Base-by-base conservation (phyloP, 2,888 invertebrate species). In the Drosophila subsilvestris region DNA sequence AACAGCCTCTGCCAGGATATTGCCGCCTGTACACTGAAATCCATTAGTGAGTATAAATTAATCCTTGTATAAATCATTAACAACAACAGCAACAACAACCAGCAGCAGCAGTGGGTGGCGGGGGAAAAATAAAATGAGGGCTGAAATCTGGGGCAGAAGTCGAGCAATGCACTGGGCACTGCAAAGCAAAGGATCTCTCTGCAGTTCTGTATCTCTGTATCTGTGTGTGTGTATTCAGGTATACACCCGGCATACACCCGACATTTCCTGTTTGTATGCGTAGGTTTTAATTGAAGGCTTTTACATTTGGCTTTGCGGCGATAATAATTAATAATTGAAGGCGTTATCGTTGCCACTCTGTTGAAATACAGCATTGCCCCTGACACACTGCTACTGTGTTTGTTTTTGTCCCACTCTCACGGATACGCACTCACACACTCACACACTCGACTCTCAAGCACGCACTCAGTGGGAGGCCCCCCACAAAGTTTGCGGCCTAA, bases 31-130 rank as follows among this genome's bases (percentile, higher is more conserved):
- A 37, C 37, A 73, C 63, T 57, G 80, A 78, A 84, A 86, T 86
- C 86, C 83, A 84, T 84, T 84, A 80, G 83, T 84, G 86, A 88
- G 86, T 88, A 84, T 83, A 76, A 88, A 86, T 88, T 83, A 80
- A 83, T 76, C 80, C 86, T 69, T 86, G 80, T 78, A 80, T 78
- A 71, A 86, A 78, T 83, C 83, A 88, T 82, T 80, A 76, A 79
- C 57, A 71, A 58, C 25, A 27, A 10, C 27, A 29, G 32, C 45
- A 45, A 49, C 49, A 27, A 8, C 37, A 54, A 45, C n/a, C n/a
- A n/a, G n/a, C n/a, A 18, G 27, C 29, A 25, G 29, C 32, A 42
- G 44, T 47, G 14, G 29, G 29, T 9, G 12, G 43, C 44, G 25
- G 37, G 12, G 20, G 32, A 48, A 51, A 56, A 56, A 47, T 8